Percentiles rank a stretch among this genome's conserved stretches.
phyloP scores from a whole-genome alignment of 2,797 vertebrate species.

The Enteromius trimaculatus region DNA sequence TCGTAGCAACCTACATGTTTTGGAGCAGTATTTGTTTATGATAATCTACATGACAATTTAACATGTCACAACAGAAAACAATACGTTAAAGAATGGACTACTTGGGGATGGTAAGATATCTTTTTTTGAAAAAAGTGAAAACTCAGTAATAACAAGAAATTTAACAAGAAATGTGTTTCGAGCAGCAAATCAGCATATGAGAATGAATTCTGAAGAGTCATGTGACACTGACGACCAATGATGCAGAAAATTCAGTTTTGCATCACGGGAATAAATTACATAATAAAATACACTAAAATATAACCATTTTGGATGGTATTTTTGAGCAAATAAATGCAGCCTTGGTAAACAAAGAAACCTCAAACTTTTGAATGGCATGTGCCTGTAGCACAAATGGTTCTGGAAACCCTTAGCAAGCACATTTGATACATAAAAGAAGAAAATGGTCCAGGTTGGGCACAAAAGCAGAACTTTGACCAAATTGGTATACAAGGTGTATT shows the following conservation, averaged over 20 bases:
- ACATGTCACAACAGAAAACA: conserved; percentile 1
- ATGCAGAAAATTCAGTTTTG: background rate
- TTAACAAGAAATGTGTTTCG: background rate
- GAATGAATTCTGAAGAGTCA: background rate
- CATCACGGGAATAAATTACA: background rate
- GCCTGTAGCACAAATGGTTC: background rate
- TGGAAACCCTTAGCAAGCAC: background rate
- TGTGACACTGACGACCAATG: background rate
- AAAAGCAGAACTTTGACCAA: background rate
- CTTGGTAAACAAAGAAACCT: background rate
- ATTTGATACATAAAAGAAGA: background rate
- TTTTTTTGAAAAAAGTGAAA: background rate
- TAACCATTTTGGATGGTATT: background rate
- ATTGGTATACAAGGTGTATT: background rate
- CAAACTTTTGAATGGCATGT: background rate
- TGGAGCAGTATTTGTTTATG: conserved; percentile 17
- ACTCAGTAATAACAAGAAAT: background rate
- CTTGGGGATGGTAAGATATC: background rate
- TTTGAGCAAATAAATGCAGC: background rate
- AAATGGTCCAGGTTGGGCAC: background rate
- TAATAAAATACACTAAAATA: background rate
- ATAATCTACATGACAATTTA: background rate
- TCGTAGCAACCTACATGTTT: conserved; percentile 32
- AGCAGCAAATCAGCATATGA: background rate
- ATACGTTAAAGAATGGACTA: background rate